Base-by-base conservation (phyloP, 2,888 invertebrate genomes). In the Spialia ferax region DNA sequence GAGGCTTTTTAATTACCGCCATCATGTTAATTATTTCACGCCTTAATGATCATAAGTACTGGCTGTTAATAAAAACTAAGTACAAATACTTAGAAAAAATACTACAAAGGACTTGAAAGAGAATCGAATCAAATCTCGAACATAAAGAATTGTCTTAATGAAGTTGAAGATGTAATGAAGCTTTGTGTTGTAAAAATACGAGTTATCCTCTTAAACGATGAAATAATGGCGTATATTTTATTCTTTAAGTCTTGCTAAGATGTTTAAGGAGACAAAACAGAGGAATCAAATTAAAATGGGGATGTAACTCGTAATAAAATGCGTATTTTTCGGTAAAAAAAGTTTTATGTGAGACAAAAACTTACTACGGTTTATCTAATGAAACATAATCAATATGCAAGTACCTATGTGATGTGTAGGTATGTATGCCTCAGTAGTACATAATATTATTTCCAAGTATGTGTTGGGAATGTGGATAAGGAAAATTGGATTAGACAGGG, bases 141-240 rank as follows among this genome's bases (percentile, higher is more conserved):
- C 18, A 45, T 45, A 45, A 45, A 20, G 45, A 45, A 45, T 45
- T 45, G 18, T 45, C 45, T 45, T 45, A 45, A 20, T 10, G 45
- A 45, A 45, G 18, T 45, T 45, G 10, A 7, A 18, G 3, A 18
- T 45, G 18, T 45, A 45, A 45, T 45, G 45, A 45, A 8, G 45
- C 45, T 45, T 45, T 45, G 45, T 20, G 10, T 45, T 20, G 1
- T 45, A 45, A 20, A 20, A 20, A 45, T 45, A 20, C 2, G 45
- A 45, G 18, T 45, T 45, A 20, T 45, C 45, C 13, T 45, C 15
- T 45, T 45, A 45, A 45, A 45, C 18, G 8, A 45, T 45, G 2
- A 10, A 10, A 10, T 45, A 45, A 45, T 45, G 45, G 10, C 45
- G 45, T 45, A 10, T 45, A 45, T 45, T 45, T 45, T 18, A 45